A percentile compares a stretch with the other conserved stretches of the same genome.
phyloP scores from a whole-genome alignment of 1,140 invertebrate genomes.

The Microplitis mediator region DNA sequence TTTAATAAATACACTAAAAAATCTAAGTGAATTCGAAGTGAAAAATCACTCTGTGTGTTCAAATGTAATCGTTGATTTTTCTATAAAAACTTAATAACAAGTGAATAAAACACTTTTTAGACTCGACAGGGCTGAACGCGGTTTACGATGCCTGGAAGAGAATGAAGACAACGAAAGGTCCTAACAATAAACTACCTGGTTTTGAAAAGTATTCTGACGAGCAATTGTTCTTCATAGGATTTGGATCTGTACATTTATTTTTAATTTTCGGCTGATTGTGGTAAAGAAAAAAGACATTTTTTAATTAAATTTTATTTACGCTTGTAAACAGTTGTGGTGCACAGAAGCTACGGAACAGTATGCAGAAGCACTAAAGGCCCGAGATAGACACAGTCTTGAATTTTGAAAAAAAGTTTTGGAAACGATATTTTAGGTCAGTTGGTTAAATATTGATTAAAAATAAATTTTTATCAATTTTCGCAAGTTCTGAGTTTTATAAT shows the following conservation, averaged over 20 bases:
- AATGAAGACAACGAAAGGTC: not conserved
- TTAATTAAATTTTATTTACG: not conserved
- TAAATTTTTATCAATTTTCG: too few relatives aligned
- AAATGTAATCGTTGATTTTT: too few relatives aligned
- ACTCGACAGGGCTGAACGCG: too few relatives aligned
- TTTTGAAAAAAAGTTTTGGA: too few relatives aligned
- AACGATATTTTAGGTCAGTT: too few relatives aligned
- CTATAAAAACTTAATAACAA: too few relatives aligned
- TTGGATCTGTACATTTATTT: conserved; percentile 54
- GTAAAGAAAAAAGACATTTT: not conserved
- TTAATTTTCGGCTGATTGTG: not conserved
- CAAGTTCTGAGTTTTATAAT: too few relatives aligned
- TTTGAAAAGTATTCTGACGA: conserved; percentile 58
- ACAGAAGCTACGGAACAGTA: not conserved
- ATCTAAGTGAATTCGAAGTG: too few relatives aligned
- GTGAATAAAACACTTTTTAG: too few relatives aligned
- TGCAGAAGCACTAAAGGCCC: not conserved
- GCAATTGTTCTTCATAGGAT: conserved; percentile 58
- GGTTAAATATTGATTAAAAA: too few relatives aligned
- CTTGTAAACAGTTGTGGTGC: conserved; percentile 9
- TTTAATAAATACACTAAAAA: too few relatives aligned
- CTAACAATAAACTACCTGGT: conserved; percentile 47
- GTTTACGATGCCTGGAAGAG: not conserved
- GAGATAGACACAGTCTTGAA: conserved; percentile 8
- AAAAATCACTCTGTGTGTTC: too few relatives aligned